Evolutionary conservation across 1,140 invertebrate genomes (phyloP), one percentile per base, ranked within the genome.

Genomic region (Thereuonema tuberculata): DNA sequence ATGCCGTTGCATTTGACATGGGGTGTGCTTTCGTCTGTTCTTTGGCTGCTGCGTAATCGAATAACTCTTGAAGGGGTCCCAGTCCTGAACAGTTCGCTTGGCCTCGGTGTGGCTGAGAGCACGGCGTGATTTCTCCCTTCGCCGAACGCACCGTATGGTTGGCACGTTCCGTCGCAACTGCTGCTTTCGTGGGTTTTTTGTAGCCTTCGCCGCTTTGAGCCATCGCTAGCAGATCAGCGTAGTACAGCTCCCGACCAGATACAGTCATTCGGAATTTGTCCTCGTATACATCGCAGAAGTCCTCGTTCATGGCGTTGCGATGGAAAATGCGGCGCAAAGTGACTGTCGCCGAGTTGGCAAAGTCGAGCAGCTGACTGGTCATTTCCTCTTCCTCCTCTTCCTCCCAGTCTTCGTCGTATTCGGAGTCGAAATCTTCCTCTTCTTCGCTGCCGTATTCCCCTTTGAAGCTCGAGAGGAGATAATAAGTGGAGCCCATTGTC

Each of bases 281-380:
- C 24, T 60, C 59, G 25, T 15, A 60, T 21, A 60, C 28, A 60
- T 60, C 59, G 26, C 59, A 60, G 50, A 23, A 60, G 31, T 60
- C 59, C 12, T 60, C 59, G 20, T 29, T 60, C 2, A 25, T 49
- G 56, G 29, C 24, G 29, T 60, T 60, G 2, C 59, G 26, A 2
- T 2, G 12, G 24, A 60, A 43, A 5, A 28, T 20, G 3, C 15
- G 23, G 2, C 37, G 49, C 20, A 60, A 43, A 24, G 56, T 31
- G 24, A 2, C 5, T 3, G 59, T 60, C 2, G 26, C 59, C 20
- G 20, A 5, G 2, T 27, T 20, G 17, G 37, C 59, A 37, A 60
- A 60, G 25, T 26, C 27, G 17, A 60, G 49, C 25, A 60, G 24
- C 21, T 28, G 14, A 12, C 3, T 55, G 24, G 53, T 25, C 3